phyloP scores from a whole-genome alignment of 2,797 vertebrate species.

The Schizothorax lantsangensis region DNA sequence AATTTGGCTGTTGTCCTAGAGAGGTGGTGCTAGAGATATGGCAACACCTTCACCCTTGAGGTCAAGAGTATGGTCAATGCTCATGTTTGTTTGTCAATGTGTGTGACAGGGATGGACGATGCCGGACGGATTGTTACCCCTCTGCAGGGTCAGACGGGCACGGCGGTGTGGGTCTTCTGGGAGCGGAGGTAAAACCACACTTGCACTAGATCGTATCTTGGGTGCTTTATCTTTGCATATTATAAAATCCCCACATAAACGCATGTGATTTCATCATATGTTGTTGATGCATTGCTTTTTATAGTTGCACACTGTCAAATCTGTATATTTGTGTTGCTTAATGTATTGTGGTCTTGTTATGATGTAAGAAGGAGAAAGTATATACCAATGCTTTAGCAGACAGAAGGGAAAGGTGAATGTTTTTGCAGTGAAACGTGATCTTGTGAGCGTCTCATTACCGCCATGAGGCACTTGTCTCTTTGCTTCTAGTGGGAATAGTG shows the following conservation, averaged over 20 bases:
- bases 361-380: not conserved
- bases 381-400: not conserved
- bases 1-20: constrained; percentile 2
- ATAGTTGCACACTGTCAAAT: not conserved
- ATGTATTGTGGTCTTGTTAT: not conserved
- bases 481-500: not conserved
- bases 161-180: not conserved
- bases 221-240: not conserved
- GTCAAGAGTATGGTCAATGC: constrained; percentile 17
- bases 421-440: constrained; percentile 44
- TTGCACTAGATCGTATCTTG: not conserved
- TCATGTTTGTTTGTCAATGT: constrained; percentile 15
- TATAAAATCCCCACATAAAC: not conserved
- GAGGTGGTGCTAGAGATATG: constrained; percentile 11
- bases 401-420: constrained; percentile 10
- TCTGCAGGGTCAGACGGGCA: not conserved
- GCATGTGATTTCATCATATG: not conserved
- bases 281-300: not conserved
- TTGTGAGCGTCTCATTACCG: constrained; percentile 8
- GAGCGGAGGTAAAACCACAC: constrained; percentile 23
- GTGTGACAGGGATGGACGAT: constrained; percentile 19
- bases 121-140: not conserved
- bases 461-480: constrained; percentile 6
- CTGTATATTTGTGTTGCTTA: not conserved
- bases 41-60: constrained; percentile 10